A percentile compares a stretch with the other conserved stretches of the same genome.
Evolutionary conservation across 30 jellyfish, hydroid and myxozoan species (phyloP).

Genomic region (Calvadosia cruxmelitensis): DNA sequence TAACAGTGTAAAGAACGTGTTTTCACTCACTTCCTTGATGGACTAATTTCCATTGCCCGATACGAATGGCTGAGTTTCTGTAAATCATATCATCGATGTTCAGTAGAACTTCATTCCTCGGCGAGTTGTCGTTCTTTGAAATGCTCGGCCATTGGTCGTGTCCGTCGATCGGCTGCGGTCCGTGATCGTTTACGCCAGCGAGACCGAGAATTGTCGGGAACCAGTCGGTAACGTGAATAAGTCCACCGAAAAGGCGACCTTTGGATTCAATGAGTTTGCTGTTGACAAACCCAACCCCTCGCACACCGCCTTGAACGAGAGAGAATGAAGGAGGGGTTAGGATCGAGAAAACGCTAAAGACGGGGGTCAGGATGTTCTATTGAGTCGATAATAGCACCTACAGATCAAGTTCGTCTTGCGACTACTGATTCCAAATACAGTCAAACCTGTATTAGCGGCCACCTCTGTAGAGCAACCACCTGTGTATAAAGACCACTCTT

Average conservation of each 20-base stretch:
- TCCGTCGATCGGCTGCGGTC: conserved; percentile 30
- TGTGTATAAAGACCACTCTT: no score
- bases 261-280: conserved; percentile 32
- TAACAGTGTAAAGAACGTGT: no score
- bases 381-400: no score
- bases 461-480: no score
- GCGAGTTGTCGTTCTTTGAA: conserved; percentile 23
- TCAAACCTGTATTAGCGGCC: no score
- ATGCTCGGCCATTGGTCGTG: conserved; percentile 48
- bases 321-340: neutral
- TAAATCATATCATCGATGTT: conserved; percentile 63
- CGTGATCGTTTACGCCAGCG: conserved; percentile 32
- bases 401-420: no score
- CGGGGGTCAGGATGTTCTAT: no score
- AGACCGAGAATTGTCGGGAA: conserved; percentile 39
- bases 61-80: conserved; percentile 49
- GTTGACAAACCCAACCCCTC: conserved; percentile 38
- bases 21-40: conserved; percentile 36
- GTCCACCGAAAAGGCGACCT: conserved; percentile 24
- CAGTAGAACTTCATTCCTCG: conserved; percentile 60
- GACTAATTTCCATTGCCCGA: conserved; percentile 68
- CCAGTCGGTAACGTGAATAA: conserved; percentile 56
- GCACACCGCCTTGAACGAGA: conserved; percentile 39
- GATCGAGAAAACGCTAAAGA: no score
- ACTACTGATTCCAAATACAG: no score